Conservation (phyloP, 2,797 vertebrate species). For the Eupleurogrammus muticus region DNA sequence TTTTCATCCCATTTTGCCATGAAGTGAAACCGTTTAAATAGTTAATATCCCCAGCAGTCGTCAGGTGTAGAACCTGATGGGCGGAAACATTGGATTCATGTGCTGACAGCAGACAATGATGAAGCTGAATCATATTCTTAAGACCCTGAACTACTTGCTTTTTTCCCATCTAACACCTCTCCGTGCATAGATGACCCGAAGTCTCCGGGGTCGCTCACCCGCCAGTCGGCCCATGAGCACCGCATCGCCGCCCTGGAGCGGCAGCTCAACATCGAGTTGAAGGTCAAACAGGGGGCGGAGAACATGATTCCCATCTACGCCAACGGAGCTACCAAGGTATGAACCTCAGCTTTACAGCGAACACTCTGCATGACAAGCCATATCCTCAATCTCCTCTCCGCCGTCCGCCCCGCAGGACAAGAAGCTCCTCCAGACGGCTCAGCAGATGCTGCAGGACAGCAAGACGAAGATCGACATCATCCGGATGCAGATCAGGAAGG, state of each 20-base stretch:
- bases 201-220: slow-evolving; percentile 72
- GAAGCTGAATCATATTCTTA: not conserved
- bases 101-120: not conserved
- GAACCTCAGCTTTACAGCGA: not conserved
- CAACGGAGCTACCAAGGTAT: slow-evolving; percentile 88
- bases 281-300: slow-evolving; percentile 94
- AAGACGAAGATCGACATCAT: slow-evolving; percentile 94
- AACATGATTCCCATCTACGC: slow-evolving; percentile 95
- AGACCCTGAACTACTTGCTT: not conserved
- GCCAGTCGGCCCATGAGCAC: slow-evolving; percentile 81
- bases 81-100: not conserved
- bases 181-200: slow-evolving; percentile 75
- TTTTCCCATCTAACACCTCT: not conserved
- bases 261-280: slow-evolving; percentile 93
- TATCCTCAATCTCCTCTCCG: slow-evolving; percentile 8
- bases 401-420: slow-evolving; percentile 81
- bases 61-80: not conserved
- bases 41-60: not conserved
- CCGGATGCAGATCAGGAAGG: slow-evolving; percentile 90
- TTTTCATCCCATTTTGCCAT: too few relatives aligned
- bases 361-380: not conserved
- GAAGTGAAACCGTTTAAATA: not conserved
- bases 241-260: slow-evolving; percentile 89
- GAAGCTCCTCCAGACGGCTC: slow-evolving; percentile 88
- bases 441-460: slow-evolving; percentile 94